phyloP scores from a whole-genome alignment of 2,113 vertebrate species.

The Toxotes jaculatrix region DNA sequence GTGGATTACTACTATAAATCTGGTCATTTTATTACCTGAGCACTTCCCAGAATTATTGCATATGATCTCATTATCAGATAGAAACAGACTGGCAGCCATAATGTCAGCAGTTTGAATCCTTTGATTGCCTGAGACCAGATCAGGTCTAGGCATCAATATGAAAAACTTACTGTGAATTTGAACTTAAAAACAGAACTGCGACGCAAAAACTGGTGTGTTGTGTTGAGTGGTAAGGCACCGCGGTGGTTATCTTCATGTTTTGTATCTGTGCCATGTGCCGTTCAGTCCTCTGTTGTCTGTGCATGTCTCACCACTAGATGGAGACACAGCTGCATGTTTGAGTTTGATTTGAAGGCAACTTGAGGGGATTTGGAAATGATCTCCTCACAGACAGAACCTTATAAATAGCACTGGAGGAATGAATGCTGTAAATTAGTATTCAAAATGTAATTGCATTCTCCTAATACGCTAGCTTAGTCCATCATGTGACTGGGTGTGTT shows the following conservation, averaged over 20 bases:
- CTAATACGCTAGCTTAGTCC: neutral
- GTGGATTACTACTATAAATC: slow-evolving; percentile 53
- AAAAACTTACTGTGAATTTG: neutral
- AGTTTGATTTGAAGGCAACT: slow-evolving; percentile 1
- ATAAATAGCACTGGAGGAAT: slow-evolving; percentile 1
- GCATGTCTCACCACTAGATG: slow-evolving; percentile 71
- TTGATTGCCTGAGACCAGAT: neutral
- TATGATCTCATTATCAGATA: slow-evolving; percentile 17
- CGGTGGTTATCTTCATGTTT: neutral
- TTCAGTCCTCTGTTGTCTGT: neutral
- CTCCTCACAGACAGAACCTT: slow-evolving; percentile 9
- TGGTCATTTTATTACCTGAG: slow-evolving; percentile 27
- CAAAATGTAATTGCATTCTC: neutral
- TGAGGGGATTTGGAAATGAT: slow-evolving; percentile 10
- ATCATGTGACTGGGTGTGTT: neutral
- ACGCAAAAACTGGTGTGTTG: too few relatives aligned
- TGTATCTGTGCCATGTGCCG: neutral
- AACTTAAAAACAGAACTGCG: neutral
- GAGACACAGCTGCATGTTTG: slow-evolving; percentile 56
- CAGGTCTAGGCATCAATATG: neutral
- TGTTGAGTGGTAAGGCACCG: neutral
- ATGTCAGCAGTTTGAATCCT: neutral
- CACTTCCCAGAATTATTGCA: slow-evolving; percentile 32
- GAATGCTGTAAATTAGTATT: neutral
- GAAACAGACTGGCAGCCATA: neutral